A percentile compares a stretch with the other conserved stretches of the same genome.
These are phyloP conservation scores for Mongoloraphidia duomilia DNA, from an alignment of 2,888 invertebrate genomes.

Conservation along the genomic window DNA sequence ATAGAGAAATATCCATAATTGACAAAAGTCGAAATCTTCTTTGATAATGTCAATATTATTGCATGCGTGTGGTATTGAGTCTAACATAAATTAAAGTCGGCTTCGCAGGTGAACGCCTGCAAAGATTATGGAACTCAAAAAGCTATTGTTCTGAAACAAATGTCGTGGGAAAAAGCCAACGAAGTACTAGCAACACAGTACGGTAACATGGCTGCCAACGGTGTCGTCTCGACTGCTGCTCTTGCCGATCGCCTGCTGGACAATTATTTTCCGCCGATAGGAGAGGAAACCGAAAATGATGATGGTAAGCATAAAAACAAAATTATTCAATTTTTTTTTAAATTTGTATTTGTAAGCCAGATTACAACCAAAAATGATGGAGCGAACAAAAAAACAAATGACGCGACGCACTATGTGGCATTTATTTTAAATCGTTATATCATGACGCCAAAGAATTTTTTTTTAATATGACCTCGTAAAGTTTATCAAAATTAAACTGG, in stretches of 20 bases:
- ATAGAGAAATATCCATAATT: no score
- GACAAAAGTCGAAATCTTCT: not conserved
- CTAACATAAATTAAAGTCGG: constrained; percentile 15
- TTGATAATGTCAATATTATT: constrained; percentile 24
- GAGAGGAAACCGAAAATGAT: constrained; percentile 38
- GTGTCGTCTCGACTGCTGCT: constrained; percentile 51
- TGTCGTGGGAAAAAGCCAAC: constrained; percentile 59
- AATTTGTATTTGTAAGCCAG: no score
- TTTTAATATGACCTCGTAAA: no score
- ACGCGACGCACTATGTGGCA: no score
- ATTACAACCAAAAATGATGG: no score
- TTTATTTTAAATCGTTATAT: no score
- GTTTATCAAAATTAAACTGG: no score
- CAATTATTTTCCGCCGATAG: constrained; percentile 51
- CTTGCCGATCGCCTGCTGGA: constrained; percentile 59
- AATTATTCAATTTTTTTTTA: no score
- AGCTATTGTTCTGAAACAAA: constrained; percentile 47
- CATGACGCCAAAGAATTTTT: no score
- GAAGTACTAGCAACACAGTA: constrained; percentile 52
- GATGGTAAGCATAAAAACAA: constrained; percentile 24
- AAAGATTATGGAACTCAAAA: constrained; percentile 38
- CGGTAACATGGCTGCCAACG: constrained; percentile 49
- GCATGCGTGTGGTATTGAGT: constrained; percentile 19
- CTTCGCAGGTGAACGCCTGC: constrained; percentile 32
- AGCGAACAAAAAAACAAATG: no score